phyloP scores from a whole-genome alignment of 2,113 vertebrate genomes.

The Tympanuchus pallidicinctus region DNA sequence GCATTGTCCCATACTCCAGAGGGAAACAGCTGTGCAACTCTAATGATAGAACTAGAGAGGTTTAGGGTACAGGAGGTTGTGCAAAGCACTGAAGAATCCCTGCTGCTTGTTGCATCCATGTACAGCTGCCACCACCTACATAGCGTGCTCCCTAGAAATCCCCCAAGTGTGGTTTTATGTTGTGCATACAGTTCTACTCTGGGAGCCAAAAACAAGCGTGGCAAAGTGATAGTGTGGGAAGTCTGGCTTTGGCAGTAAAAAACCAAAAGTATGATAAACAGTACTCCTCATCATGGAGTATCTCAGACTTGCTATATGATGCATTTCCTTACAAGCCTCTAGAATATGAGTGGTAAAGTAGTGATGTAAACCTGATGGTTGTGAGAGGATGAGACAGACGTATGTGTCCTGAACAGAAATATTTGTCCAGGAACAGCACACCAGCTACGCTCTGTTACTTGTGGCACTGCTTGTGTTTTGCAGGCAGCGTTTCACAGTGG shows the following conservation, averaged over 20 bases:
- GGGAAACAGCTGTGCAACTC: not conserved
- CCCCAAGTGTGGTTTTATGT: not conserved
- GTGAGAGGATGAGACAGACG: not conserved
- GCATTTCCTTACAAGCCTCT: not conserved
- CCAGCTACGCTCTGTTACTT: not conserved
- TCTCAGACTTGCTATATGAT: not conserved
- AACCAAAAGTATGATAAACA: not conserved
- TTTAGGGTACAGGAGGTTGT: not conserved
- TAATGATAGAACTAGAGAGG: fast-evolving
- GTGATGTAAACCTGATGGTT: not conserved
- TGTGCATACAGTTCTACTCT: not conserved
- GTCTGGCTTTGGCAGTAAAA: not conserved
- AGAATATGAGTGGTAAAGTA: not conserved
- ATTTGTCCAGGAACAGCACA: not conserved
- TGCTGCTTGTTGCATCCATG: not conserved
- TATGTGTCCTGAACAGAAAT: not conserved
- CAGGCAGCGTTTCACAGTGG: not conserved
- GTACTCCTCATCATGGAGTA: not conserved
- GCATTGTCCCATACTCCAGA: not conserved
- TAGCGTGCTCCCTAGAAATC: not conserved
- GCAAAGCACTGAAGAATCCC: not conserved
- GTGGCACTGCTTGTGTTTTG: not conserved
- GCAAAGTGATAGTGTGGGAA: not conserved
- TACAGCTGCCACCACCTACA: not conserved
- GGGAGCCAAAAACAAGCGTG: not conserved